These are phyloP conservation scores for Ectemnius lituratus DNA, from an alignment of 2,888 invertebrate species.

Conservation along the genomic window DNA sequence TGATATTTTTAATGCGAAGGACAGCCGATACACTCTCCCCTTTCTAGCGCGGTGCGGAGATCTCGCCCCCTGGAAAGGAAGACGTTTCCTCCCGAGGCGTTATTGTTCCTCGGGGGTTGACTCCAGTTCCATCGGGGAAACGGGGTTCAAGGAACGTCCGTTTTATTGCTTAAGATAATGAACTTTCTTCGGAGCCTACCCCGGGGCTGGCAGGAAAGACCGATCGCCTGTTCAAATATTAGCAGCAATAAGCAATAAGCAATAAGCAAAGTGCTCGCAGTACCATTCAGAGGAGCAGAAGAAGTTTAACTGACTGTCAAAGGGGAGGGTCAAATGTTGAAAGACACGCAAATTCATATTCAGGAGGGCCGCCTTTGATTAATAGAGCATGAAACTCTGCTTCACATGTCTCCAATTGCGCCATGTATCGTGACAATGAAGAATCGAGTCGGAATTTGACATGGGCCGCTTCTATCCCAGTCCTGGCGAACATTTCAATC, in stretches of 20 bases:
- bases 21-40: constrained; percentile 64
- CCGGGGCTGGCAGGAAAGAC: constrained; percentile 36
- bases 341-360: constrained; percentile 15
- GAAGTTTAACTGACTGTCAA: constrained; percentile 43
- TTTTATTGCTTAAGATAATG: constrained; percentile 61
- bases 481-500: no score
- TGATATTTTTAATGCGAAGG: constrained; percentile 71
- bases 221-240: constrained; percentile 61
- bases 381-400: constrained; percentile 24
- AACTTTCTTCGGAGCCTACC: constrained; percentile 48
- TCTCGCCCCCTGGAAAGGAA: constrained; percentile 34
- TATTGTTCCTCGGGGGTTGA: constrained; percentile 54
- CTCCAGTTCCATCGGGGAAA: neutral
- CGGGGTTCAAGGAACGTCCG: constrained; percentile 39
- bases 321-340: constrained; percentile 7
- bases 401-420: constrained; percentile 1
- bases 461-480: neutral
- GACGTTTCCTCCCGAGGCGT: constrained; percentile 46
- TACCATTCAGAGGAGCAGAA: constrained; percentile 36
- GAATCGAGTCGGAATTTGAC: constrained; percentile 2
- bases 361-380: constrained; percentile 22
- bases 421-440: constrained; percentile 6
- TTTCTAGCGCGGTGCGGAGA: neutral
- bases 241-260: constrained; percentile 42
- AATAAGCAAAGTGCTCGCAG: constrained; percentile 52